Percentiles rank a stretch among this genome's conserved stretches.
phyloP scores from a whole-genome alignment of 2,113 vertebrate genomes.

The Odontophorus gujanensis region DNA sequence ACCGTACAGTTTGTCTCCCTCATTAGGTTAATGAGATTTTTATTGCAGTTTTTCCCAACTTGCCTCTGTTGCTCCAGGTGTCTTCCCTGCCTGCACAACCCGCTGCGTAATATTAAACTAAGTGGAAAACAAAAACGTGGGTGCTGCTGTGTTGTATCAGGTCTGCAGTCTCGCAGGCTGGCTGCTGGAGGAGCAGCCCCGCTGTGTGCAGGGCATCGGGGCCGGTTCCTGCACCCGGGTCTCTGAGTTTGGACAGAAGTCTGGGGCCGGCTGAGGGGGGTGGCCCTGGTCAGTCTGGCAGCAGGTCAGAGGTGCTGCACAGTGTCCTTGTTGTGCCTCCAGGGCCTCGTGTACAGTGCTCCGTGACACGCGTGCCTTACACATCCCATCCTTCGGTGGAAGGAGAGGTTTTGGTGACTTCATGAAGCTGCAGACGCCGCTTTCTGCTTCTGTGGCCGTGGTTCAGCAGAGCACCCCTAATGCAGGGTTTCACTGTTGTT shows the following conservation, averaged over 20 bases:
- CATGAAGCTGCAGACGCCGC: not conserved
- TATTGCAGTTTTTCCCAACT: not conserved
- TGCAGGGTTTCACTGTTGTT: not conserved
- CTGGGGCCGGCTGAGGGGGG: not conserved
- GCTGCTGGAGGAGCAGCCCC: not conserved
- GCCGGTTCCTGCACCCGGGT: accelerated
- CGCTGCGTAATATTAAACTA: not conserved
- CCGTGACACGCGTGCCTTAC: accelerated
- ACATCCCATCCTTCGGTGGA: not conserved
- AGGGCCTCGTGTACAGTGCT: not conserved
- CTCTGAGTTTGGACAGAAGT: not conserved
- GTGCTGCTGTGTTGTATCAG: not conserved
- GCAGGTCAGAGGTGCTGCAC: not conserved
- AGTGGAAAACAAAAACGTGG: not conserved
- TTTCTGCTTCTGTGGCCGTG: not conserved
- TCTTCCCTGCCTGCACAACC: not conserved
- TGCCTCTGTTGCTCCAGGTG: not conserved
- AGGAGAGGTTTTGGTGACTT: not conserved
- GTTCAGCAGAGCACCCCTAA: not conserved
- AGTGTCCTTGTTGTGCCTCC: not conserved
- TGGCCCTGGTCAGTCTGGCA: not conserved
- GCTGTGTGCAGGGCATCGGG: accelerated
- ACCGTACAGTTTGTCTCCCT: not conserved
- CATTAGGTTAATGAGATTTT: constrained; percentile 37
- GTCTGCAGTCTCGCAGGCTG: not conserved